These are phyloP conservation scores for Callinectes sapidus DNA, from an alignment of 2,888 invertebrate genomes.

Conservation along the genomic window DNA sequence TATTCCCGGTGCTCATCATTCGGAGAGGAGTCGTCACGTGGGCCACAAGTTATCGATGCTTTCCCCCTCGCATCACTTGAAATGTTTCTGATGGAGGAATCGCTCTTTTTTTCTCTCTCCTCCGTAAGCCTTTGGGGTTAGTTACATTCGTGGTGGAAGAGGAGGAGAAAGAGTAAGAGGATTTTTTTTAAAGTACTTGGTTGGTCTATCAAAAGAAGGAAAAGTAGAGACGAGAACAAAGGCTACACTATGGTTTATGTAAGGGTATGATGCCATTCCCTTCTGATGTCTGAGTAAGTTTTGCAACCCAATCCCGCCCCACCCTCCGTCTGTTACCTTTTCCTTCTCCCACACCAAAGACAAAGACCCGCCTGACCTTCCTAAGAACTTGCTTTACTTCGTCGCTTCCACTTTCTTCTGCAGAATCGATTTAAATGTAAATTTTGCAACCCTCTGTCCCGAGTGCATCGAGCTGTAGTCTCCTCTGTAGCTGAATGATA, in stretches of 20 bases:
- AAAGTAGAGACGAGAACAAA: not conserved
- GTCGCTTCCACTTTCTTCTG: conserved; percentile 1
- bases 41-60: not conserved
- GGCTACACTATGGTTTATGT: not conserved
- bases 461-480: conserved; percentile 21
- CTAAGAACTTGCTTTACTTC: conserved; percentile 16
- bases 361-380: not conserved
- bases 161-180: not conserved
- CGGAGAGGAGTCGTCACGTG: not conserved
- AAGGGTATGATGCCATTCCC: not conserved
- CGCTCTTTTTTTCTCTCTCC: not conserved
- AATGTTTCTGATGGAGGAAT: not conserved
- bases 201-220: not conserved
- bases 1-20: not conserved
- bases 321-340: not conserved
- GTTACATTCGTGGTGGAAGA: not conserved
- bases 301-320: not conserved
- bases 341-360: not conserved
- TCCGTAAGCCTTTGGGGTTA: not conserved
- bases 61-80: not conserved
- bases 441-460: conserved; percentile 28
- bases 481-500: conserved; percentile 36
- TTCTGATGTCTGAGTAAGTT: not conserved
- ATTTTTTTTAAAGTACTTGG: not conserved
- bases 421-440: conserved; percentile 31